Conservation (phyloP, 2,797 vertebrate genomes). For the Epinephelus malabaricus region DNA sequence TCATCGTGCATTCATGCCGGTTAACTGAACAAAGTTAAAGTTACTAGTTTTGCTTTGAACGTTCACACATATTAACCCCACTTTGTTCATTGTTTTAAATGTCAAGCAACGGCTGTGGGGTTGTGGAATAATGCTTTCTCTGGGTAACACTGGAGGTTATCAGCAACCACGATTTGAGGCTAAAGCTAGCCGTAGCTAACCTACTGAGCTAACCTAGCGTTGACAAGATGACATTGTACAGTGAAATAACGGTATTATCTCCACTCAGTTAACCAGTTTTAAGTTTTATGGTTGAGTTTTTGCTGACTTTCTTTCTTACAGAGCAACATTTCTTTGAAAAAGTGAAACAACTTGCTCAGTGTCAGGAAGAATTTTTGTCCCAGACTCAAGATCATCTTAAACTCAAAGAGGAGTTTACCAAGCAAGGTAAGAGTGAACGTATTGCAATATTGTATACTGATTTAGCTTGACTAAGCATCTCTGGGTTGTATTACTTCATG, state of each 20-base stretch:
- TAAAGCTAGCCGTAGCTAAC: slow-evolving; percentile 29
- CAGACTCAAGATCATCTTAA: slow-evolving; percentile 91
- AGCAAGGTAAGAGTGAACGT: slow-evolving; percentile 86
- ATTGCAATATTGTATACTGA: background rate
- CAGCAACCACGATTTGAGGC: background rate
- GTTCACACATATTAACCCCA: accelerated
- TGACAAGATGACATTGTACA: background rate
- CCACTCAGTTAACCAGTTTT: background rate
- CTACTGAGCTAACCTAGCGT: background rate
- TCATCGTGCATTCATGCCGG: slow-evolving; percentile 16
- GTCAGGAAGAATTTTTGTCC: slow-evolving; percentile 91
- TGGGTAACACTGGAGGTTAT: background rate
- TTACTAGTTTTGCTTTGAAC: background rate
- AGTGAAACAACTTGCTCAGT: slow-evolving; percentile 92
- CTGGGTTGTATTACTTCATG: background rate
- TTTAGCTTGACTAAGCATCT: background rate
- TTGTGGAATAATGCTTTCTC: accelerated
- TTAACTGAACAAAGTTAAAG: background rate
- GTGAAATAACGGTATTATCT: background rate
- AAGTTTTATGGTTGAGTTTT: background rate
- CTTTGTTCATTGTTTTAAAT: accelerated
- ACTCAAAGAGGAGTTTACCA: slow-evolving; percentile 88
- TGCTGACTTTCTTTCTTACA: slow-evolving; percentile 62
- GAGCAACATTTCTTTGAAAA: slow-evolving; percentile 99
- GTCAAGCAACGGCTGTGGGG: accelerated